Evolutionary conservation across 2,113 vertebrate species (phyloP), one percentile per base, ranked within the genome.

Genomic region (Alligator mississippiensis): DNA sequence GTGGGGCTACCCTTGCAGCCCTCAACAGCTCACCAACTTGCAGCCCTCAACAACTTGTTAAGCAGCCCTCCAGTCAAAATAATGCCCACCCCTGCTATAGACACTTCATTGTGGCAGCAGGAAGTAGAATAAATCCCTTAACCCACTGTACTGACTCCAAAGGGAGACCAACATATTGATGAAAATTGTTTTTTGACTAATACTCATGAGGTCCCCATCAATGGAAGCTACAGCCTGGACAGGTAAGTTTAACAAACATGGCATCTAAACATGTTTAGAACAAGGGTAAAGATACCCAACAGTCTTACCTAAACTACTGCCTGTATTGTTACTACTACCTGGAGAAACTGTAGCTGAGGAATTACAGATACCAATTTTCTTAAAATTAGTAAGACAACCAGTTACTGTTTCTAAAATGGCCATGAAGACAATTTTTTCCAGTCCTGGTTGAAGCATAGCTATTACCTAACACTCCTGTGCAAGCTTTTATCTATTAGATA

Each of bases 301-400:
- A 47, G 34, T 28, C 14, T 47, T 57, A 3, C 18, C 70, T 11
- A 6, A 0, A 11, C 4, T 59, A 22, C 4, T 54, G 2, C 16
- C 38, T 28, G 24, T 17, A 11, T 22, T 13, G n/a, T 55, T 19
- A 80, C 0, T 55, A 62, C 61, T 4, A 25, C 61, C 25, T 47
- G 28, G 28, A 14, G 10, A 30, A 85, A 70, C 28, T 16, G 21
- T 13, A 88, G 4, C 28, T 70, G 18, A 27, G 77, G 47, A 82
- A 13, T 4, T 70, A 34, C 14, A 4, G 4, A 6, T 28, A 3
- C 5, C 30, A 17, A 28, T 62, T 47, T 61, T 47, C 38, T 86
- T 4, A 66, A 0, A 1, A 13, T 28, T 47, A 47, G 47, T 28
- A 38, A 70, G 25, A 11, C 4, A 76, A 61, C 25, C 17, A 81